These are phyloP conservation scores for Torymus tubicola DNA, from an alignment of 2,888 invertebrate genomes.

Conservation along the genomic window DNA sequence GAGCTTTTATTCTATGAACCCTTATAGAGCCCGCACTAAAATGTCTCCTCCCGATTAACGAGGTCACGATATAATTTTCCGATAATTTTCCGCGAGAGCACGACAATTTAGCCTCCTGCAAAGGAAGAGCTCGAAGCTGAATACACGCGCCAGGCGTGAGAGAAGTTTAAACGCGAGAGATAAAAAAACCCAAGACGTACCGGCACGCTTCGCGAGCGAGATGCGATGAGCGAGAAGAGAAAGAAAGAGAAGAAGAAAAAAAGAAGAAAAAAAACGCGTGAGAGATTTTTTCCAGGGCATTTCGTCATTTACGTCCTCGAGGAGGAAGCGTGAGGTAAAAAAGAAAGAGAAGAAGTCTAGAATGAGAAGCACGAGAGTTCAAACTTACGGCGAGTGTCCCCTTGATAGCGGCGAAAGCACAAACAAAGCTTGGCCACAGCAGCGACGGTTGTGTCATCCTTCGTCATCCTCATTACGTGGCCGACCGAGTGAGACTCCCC, in stretches of 20 bases:
- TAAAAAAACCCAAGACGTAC: not conserved
- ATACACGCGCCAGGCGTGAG: too few species aligned
- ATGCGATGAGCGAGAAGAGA: not conserved
- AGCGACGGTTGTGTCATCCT: not conserved
- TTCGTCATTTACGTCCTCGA: conserved; percentile 26
- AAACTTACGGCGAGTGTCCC: conserved; percentile 34
- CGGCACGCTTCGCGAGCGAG: too few species aligned
- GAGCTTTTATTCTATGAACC: too few species aligned
- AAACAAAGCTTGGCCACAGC: conserved; percentile 25
- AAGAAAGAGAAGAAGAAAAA: not conserved
- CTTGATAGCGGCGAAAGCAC: conserved; percentile 39
- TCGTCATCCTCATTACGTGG: conserved; percentile 49
- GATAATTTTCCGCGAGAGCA: too few species aligned
- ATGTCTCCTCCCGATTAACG: too few species aligned
- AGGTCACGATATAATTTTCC: too few species aligned
- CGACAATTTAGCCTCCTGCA: too few species aligned
- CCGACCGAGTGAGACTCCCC: conserved; percentile 4
- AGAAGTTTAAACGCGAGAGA: not conserved
- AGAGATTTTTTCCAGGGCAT: not conserved
- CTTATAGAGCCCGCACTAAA: too few species aligned
- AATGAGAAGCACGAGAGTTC: not conserved
- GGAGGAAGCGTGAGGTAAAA: not conserved
- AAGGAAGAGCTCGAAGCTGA: too few species aligned
- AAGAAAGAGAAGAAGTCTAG: not conserved
- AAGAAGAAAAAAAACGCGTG: not conserved